A percentile compares a stretch with the other conserved stretches of the same genome.
These are phyloP conservation scores for Cryptocephalus moraei DNA, from an alignment of 2,888 invertebrate species.

Conservation along the genomic window DNA sequence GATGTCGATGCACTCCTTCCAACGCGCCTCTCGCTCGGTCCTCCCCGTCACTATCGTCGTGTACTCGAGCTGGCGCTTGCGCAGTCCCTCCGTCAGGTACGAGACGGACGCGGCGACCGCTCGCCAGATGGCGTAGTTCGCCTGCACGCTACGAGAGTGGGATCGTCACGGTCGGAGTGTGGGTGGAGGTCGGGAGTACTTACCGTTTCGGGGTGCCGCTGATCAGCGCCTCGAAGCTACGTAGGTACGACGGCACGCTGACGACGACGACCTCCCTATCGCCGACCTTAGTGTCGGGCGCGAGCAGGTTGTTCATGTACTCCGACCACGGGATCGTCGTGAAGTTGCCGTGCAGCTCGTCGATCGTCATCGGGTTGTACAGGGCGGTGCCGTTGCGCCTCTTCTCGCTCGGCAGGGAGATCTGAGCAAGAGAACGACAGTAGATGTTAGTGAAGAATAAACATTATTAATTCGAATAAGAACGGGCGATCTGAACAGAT, in stretches of 20 bases:
- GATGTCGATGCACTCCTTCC: constrained; percentile 86
- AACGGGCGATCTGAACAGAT: no score
- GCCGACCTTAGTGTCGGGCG: constrained; percentile 49
- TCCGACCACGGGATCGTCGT: constrained; percentile 71
- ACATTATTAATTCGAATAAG: no score
- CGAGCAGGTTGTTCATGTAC: constrained; percentile 74
- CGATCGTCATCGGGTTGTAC: constrained; percentile 75
- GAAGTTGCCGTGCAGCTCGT: constrained; percentile 63
- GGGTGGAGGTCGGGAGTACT: not conserved
- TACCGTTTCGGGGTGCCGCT: constrained; percentile 44
- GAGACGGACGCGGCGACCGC: constrained; percentile 72
- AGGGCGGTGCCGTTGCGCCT: constrained; percentile 80
- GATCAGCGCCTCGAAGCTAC: constrained; percentile 54
- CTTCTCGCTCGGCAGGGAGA: constrained; percentile 80
- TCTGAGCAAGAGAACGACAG: constrained; percentile 40
- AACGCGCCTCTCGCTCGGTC: constrained; percentile 75
- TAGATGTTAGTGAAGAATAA: not conserved
- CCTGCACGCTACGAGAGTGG: constrained; percentile 54
- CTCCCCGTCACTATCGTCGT: constrained; percentile 73
- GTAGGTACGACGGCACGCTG: constrained; percentile 72
- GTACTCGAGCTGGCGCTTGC: constrained; percentile 71
- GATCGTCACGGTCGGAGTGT: no score
- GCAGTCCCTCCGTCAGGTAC: constrained; percentile 68
- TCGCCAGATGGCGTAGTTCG: constrained; percentile 91
- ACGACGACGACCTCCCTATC: constrained; percentile 72